Base-by-base conservation (phyloP, 1,140 invertebrate species). In the Holotrichia oblita region DNA sequence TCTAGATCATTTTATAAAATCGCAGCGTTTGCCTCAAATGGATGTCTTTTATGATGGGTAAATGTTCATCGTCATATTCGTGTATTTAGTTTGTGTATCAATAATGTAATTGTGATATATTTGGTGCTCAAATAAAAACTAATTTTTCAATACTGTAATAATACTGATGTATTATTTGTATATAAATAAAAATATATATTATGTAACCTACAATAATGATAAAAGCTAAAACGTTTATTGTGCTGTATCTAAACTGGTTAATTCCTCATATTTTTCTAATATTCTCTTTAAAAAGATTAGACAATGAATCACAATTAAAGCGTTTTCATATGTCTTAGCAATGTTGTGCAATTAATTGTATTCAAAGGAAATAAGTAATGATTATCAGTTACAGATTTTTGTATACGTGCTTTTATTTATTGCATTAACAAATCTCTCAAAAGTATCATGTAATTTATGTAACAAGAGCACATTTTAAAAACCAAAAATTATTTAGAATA, bases 91-190 rank as follows among this genome's bases (percentile, higher is more conserved):
- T 69, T 69, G 17, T 14, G 61, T 69, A 69, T 22, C 27, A 69
- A 69, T 69, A 34, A 69, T 69, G 27, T 64, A 64, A 64, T 64
- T 64, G 59, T 69, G 61, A 69, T 69, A 69, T 69, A 69, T 69
- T 69, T 69, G 61, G 61, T 69, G 61, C 61, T 69, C 61, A 69
- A 69, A 69, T 55, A 55, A 55, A 10, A 34, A 69, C 20, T 69
- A 69, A 69, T 69, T 69, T 69, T 27, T 69, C 61, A 69, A 17
- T 69, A 69, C 12, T 24, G 14, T 69, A 69, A 34, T 69, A 27
- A 24, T 27, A 69, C 61, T 69, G 24, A 69, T 4, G n/a, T 48
- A 27, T 69, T 69, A 69, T 12, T 27, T 69, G 22, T 69, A 27
- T 14, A 69, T 7, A 69, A 24, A 69, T 69, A 20, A 69, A n/a